Conservation (phyloP, 1,140 invertebrate species). For the Lamellibrachia luymesi region DNA sequence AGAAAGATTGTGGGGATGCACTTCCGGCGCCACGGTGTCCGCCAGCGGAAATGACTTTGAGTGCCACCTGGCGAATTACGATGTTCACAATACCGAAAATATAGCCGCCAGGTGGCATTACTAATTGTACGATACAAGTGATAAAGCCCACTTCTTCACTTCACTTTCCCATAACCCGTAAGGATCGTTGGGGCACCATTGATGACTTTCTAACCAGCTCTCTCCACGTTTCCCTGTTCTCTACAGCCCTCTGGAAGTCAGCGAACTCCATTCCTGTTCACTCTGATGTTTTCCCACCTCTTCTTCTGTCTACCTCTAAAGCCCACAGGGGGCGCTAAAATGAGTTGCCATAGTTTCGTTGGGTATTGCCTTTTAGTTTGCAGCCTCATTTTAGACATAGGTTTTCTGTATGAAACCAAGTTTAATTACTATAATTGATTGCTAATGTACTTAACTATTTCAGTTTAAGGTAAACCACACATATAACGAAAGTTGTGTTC, state of each 20-base stretch:
- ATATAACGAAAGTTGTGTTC: neutral
- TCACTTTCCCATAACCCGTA: no score
- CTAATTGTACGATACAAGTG: no score
- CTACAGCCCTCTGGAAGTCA: no score
- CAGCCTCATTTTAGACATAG: neutral
- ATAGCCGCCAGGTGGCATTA: neutral
- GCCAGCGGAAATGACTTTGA: neutral
- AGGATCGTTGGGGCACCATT: no score
- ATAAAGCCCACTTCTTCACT: no score
- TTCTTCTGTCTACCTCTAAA: no score
- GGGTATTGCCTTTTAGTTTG: neutral
- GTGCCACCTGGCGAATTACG: neutral
- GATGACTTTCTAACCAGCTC: no score
- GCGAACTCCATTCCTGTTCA: no score
- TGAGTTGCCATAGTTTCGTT: neutral
- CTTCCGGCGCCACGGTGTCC: slow-evolving; percentile 10
- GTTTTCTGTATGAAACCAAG: neutral
- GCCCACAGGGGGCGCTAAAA: neutral
- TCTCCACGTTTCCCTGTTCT: no score
- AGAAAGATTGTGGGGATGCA: slow-evolving; percentile 16
- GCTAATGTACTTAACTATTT: neutral
- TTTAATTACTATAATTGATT: neutral
- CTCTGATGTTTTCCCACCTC: no score
- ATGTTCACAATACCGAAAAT: neutral
- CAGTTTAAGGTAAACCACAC: neutral